Conservation (phyloP, 2,888 invertebrate species). For the Tinea pellionella region DNA sequence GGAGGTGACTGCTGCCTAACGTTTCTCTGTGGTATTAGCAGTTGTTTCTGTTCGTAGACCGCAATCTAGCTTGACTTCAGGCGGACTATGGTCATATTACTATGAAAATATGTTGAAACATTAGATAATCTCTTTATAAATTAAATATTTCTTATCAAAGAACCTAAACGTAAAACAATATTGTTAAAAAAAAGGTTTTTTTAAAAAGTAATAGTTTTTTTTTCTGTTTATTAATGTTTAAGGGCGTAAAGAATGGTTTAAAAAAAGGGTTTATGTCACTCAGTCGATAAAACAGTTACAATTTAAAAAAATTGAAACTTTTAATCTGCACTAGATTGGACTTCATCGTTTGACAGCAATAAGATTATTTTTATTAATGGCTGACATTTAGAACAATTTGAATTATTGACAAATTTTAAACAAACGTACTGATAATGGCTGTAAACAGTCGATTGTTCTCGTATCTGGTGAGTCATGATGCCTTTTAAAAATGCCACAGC, state of each 20-base stretch:
- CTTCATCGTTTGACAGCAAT: conserved; percentile 47
- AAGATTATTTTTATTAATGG: conserved; percentile 42
- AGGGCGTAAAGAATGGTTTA: no score
- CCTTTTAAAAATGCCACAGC: background rate
- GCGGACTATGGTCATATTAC: no score
- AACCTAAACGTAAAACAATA: conserved; percentile 1
- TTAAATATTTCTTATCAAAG: background rate
- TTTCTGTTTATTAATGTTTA: no score
- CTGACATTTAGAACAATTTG: conserved; percentile 26
- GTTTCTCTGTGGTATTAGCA: no score
- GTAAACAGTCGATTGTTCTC: conserved; percentile 36
- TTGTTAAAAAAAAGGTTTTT: background rate
- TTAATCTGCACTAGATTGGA: conserved; percentile 54
- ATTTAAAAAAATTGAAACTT: conserved; percentile 55
- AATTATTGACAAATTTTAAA: conserved; percentile 56
- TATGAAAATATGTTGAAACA: conserved; percentile 9
- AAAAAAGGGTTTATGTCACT: conserved; percentile 17
- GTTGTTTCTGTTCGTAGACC: no score
- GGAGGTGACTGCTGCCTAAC: no score
- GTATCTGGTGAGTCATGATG: conserved; percentile 16
- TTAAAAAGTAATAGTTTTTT: no score
- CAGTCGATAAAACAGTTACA: conserved; percentile 32
- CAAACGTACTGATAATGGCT: conserved; percentile 31
- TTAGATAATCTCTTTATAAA: background rate
- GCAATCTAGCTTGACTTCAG: no score